Base-by-base conservation (phyloP, 1,140 invertebrate genomes). In the Lycorma delicatula region DNA sequence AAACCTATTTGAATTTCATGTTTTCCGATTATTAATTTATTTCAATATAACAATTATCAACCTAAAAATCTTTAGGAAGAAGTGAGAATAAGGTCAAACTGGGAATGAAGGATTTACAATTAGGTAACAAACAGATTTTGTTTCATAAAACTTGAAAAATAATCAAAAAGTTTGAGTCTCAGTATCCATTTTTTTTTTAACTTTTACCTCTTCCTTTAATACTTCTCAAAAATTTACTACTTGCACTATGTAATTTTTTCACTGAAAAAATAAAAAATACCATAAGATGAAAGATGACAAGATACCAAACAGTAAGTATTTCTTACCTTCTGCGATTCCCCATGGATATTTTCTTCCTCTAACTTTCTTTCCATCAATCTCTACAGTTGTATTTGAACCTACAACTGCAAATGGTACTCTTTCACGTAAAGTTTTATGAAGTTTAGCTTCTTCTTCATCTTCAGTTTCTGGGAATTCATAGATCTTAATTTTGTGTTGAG, bases 351-450 rank as follows among this genome's bases (percentile, higher is more conserved):
- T 91, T 64, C 96, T 79, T 16, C 93, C 95, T 41, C 94, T 78
- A 1, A 94, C 72, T 73, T 91, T 91, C 64, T 85, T 86, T 12
- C 89, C 89, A 59, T 95, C 89, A 22, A 84, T 75, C 73, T 97
- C 94, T 49, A 97, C 85, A 18, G 97, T 86, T 16, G 87, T 86
- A 72, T 99, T 99, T 59, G 95, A 96, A 28, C 97, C 97, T n/a
- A 99, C 93, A 23, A 99, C 93, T 16, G 97, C 97, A 75, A 99
- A 99, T 53, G 97, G 97, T 47, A 98, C 89, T 67, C 91, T 79
- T 49, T 85, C 83, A 61, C 87, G 82, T 59, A 96, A 72, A 62
- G 82, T 80, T 71, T 84, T 85, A 53, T 83, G 71, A 54, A 77
- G 81, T 62, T 86, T 83, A 57, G 85, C 83, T 53, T 78, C 74